Percentiles rank a stretch among this genome's conserved stretches.
Evolutionary conservation across 2,797 vertebrate genomes (phyloP).

Genomic region (Mionectes olivaceus): DNA sequence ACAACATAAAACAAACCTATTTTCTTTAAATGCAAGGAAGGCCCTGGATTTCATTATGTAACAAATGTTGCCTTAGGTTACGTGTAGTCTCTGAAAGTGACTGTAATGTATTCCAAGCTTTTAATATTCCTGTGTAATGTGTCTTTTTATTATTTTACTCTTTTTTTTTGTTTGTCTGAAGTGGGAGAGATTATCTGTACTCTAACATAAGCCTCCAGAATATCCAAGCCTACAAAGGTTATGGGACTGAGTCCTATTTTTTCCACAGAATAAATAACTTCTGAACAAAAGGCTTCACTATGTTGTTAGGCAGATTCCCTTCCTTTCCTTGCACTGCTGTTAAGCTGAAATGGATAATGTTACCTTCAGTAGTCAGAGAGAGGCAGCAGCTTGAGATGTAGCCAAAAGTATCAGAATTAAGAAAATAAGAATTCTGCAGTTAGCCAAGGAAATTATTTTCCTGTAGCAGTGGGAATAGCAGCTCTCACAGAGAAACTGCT

Average conservation of each 20-base stretch:
- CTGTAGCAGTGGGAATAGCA: slow-evolving; percentile 14
- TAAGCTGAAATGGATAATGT: neutral
- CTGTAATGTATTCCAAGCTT: neutral
- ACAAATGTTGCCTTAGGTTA: neutral
- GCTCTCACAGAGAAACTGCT: neutral
- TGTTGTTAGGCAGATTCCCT: neutral
- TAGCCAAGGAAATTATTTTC: slow-evolving; percentile 57
- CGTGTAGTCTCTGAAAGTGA: slow-evolving; percentile 4
- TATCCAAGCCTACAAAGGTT: slow-evolving; percentile 33
- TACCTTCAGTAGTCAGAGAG: neutral
- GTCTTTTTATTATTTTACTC: slow-evolving; percentile 42
- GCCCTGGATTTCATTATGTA: neutral
- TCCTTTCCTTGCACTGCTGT: neutral
- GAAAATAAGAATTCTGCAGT: neutral
- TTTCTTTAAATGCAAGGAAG: neutral
- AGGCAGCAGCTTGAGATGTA: neutral
- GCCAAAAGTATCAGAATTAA: slow-evolving; percentile 46
- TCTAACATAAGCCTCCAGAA: slow-evolving; percentile 16
- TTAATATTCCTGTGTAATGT: slow-evolving; percentile 31
- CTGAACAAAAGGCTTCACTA: slow-evolving; percentile 23
- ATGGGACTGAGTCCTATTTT: slow-evolving; percentile 26
- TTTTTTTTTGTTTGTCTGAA: slow-evolving; percentile 52
- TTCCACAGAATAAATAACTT: slow-evolving; percentile 49
- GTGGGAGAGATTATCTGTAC: slow-evolving; percentile 69
- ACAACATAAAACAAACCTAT: neutral